Evolutionary conservation across 2,888 invertebrate species (phyloP).

Genomic region (Agrotis puta): DNA sequence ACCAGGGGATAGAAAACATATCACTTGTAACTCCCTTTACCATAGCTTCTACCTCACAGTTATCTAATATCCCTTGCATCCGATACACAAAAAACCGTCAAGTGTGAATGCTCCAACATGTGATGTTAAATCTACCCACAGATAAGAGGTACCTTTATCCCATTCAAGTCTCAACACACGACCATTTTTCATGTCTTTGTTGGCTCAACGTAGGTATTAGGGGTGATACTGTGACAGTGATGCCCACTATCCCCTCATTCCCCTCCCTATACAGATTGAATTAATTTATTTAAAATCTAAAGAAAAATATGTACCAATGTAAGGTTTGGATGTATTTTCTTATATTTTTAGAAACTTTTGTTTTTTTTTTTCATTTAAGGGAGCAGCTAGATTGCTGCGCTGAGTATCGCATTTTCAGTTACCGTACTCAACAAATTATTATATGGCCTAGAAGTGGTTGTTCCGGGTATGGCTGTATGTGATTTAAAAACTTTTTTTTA

Average conservation of each 20-base stretch:
- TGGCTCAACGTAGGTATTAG: constrained; percentile 83
- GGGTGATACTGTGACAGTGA: constrained; percentile 78
- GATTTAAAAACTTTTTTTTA: too few species aligned
- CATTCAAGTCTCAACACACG: constrained; percentile 82
- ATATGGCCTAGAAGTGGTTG: too few species aligned
- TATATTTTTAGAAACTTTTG: too few species aligned
- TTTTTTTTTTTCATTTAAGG: too few species aligned
- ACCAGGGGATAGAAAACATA: constrained; percentile 15
- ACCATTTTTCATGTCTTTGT: constrained; percentile 90
- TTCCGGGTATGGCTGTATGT: too few species aligned
- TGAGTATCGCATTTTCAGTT: too few species aligned
- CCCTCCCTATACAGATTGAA: constrained; percentile 73
- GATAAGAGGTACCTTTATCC: constrained; percentile 87
- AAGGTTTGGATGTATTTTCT: too few species aligned
- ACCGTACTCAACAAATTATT: too few species aligned
- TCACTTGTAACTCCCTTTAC: constrained; percentile 43
- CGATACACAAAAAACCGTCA: constrained; percentile 68
- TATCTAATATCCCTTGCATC: constrained; percentile 64
- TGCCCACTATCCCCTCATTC: constrained; percentile 78
- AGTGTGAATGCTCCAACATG: constrained; percentile 75
- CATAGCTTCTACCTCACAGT: constrained; percentile 37
- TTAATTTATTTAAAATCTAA: constrained; percentile 70
- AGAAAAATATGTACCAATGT: too few species aligned
- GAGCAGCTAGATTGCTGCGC: too few species aligned
- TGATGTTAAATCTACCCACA: constrained; percentile 81